Percentiles rank a stretch among this genome's conserved stretches.
Conservation (phyloP, 2,888 invertebrate genomes). For the Teleogryllus oceanicus region DNA sequence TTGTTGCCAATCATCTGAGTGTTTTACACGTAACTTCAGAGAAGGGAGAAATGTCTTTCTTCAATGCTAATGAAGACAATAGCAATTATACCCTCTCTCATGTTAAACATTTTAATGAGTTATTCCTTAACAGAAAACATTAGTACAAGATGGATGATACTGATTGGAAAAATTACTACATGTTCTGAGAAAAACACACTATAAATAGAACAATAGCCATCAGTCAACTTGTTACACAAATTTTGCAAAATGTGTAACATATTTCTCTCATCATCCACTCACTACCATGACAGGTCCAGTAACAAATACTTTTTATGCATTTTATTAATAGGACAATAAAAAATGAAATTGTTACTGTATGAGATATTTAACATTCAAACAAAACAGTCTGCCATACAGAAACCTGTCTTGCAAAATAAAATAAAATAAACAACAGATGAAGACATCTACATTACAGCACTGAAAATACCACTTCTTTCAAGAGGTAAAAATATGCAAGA, state of each 20-base stretch:
- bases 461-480: neutral
- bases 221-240: constrained; percentile 9
- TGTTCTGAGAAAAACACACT: neutral
- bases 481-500: constrained; percentile 2
- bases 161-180: neutral
- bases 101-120: no score
- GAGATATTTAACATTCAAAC: neutral
- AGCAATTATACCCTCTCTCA: no score
- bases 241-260: neutral
- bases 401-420: constrained; percentile 18
- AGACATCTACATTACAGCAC: neutral
- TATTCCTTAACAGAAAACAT: no score
- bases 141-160: no score
- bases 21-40: no score
- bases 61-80: no score
- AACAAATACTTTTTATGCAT: neutral
- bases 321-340: neutral
- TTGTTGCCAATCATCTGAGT: no score
- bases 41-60: no score
- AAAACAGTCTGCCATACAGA: neutral
- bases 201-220: constrained; percentile 4
- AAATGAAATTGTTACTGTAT: neutral
- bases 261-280: neutral
- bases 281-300: neutral
- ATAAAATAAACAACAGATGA: neutral